phyloP scores from a whole-genome alignment of 2,888 invertebrate species.

The Drosophila borealis region DNA sequence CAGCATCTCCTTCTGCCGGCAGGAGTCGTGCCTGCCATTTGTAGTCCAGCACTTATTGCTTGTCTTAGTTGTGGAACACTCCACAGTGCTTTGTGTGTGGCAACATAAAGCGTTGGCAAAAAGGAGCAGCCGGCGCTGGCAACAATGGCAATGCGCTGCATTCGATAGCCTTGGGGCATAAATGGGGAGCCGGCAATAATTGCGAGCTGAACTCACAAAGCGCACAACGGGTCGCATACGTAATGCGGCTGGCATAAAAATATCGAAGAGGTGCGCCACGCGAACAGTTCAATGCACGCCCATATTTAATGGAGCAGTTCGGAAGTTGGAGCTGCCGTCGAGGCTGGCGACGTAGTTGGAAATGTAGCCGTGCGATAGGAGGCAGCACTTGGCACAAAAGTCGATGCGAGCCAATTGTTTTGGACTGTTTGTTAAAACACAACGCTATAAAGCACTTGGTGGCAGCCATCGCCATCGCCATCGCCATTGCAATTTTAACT shows the following conservation, averaged over 20 bases:
- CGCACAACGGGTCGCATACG: constrained; percentile 51
- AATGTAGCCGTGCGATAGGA: constrained; percentile 32
- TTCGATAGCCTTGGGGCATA: constrained; percentile 68
- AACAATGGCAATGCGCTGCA: constrained; percentile 62
- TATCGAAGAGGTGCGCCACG: constrained; percentile 64
- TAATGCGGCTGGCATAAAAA: constrained; percentile 42
- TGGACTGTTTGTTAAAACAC: constrained; percentile 68
- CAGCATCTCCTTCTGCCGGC: not conserved
- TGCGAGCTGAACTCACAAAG: constrained; percentile 54
- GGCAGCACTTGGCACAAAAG: constrained; percentile 65
- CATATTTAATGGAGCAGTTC: constrained; percentile 46
- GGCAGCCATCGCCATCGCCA: constrained; percentile 17
- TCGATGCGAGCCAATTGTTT: constrained; percentile 67
- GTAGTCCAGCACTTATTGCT: constrained; percentile 35
- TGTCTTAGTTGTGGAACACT: constrained; percentile 52
- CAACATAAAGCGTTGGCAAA: constrained; percentile 42
- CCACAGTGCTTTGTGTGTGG: constrained; percentile 65
- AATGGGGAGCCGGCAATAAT: constrained; percentile 53
- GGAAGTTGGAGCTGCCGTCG: not conserved
- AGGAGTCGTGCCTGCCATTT: not conserved
- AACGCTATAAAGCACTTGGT: constrained; percentile 65
- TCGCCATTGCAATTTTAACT: constrained; percentile 22
- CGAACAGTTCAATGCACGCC: constrained; percentile 72
- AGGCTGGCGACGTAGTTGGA: not conserved
- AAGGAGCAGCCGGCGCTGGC: constrained; percentile 46